Evolutionary conservation across 2,113 vertebrate genomes (phyloP), one percentile per base, ranked within the genome.

Genomic region (Vombatus ursinus): DNA sequence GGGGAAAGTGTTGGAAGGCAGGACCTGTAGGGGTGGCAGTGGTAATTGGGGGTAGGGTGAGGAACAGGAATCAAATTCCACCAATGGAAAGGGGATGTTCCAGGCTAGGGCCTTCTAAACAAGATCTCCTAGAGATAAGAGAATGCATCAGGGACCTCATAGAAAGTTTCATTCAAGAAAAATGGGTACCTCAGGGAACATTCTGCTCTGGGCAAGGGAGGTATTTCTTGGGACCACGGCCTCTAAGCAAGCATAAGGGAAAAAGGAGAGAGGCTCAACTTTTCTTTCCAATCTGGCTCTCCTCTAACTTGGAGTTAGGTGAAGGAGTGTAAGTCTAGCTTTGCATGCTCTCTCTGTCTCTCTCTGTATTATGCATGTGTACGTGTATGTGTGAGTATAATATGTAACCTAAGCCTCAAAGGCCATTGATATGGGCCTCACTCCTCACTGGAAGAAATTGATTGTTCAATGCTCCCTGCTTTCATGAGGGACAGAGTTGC

Each of bases 11-110:
- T 7, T 77, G 6, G 16, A n/a, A 37, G 16, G 16, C 12, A 68
- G 16, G 8, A n/a, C 37, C 37, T 3, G 37, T n/a, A 4, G 31
- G 0, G 1, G 3, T n/a, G 37, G 1, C 0, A 3, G 3, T 37
- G 12, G 28, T 12, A 2, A 8, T n/a, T 9, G 26, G 16, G 37
- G 16, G 68, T 49, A 5, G 48, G 48, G n/a, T n/a, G n/a, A n/a
- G n/a, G 9, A 31, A 77, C 5, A n/a, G 37, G 31, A n/a, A n/a
- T 77, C 4, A 77, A n/a, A n/a, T 77, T 77, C 16, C 31, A 77
- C 68, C 37, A 77, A n/a, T n/a, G 14, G 68, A 77, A 77, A 77
- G 6, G 68, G 37, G 16, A 77, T 77, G 68, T 1, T 77, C 37
- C 22, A 77, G 37, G 68, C 14, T n/a, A 77, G 37, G 68, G 31